Conservation (phyloP, 2,888 invertebrate species). For the Tridacna gigas region DNA sequence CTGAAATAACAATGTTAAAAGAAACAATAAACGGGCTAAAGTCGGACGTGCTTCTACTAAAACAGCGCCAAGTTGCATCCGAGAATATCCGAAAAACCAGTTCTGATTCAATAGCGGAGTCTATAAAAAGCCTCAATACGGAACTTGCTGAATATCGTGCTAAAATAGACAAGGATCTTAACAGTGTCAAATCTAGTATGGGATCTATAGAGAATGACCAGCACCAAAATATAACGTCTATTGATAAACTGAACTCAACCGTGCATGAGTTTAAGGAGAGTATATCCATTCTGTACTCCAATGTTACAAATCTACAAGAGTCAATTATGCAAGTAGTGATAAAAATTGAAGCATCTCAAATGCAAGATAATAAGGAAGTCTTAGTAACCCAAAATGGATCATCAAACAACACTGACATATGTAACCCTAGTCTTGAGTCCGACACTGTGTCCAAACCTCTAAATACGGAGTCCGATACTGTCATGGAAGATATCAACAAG, state of each 20-base stretch:
- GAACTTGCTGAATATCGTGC: too few species aligned
- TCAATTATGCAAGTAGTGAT: neutral
- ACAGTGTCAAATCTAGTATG: neutral
- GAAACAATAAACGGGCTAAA: too few species aligned
- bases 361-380: neutral
- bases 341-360: neutral
- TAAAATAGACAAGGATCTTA: neutral
- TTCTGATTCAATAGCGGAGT: too few species aligned
- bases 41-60: too few species aligned
- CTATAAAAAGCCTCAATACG: too few species aligned
- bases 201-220: neutral
- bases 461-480: neutral
- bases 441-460: neutral
- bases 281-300: neutral
- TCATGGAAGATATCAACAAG: neutral
- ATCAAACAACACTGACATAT: neutral
- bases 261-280: neutral
- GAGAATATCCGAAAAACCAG: too few species aligned
- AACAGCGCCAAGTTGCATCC: too few species aligned
- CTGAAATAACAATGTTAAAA: too few species aligned
- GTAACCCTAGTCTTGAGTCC: neutral
- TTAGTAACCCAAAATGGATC: neutral
- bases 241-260: neutral
- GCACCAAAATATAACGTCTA: neutral
- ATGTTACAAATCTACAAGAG: too few species aligned